phyloP scores from a whole-genome alignment of 2,113 vertebrate species.

The Rhagologus leucostigma region DNA sequence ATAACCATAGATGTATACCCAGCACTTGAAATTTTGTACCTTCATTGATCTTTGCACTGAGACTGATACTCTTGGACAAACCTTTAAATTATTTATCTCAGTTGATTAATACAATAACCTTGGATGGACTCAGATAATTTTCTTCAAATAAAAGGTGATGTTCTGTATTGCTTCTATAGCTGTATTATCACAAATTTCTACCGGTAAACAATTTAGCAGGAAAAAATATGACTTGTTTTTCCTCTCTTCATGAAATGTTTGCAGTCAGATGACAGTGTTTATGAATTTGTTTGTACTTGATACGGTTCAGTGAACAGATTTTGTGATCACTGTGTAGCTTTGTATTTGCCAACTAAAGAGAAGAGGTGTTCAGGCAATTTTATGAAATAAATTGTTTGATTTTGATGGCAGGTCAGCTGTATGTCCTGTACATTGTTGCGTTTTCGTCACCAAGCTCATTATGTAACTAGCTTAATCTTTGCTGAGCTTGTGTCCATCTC shows the following conservation, averaged over 20 bases:
- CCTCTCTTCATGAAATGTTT: background rate
- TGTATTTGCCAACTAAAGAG: slow-evolving; percentile 18
- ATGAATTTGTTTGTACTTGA: background rate
- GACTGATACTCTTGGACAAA: background rate
- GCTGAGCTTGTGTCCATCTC: background rate
- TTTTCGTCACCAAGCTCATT: background rate
- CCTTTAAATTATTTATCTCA: background rate
- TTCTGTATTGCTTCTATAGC: background rate
- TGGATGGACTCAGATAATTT: background rate
- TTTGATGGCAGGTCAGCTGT: background rate
- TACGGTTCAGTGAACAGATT: slow-evolving; percentile 12
- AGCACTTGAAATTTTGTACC: background rate
- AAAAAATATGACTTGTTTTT: background rate
- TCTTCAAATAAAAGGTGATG: background rate
- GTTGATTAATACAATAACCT: background rate
- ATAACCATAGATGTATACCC: background rate
- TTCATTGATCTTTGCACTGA: background rate
- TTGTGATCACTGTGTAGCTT: background rate
- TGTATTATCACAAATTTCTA: background rate
- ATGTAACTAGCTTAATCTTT: background rate
- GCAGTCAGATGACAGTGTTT: background rate
- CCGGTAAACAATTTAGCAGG: background rate
- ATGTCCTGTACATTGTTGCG: background rate
- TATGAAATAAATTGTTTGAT: background rate
- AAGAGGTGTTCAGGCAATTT: slow-evolving; percentile 22